These are phyloP conservation scores for Prietella phreatophila DNA, from an alignment of 2,113 vertebrate genomes.

Conservation along the genomic window DNA sequence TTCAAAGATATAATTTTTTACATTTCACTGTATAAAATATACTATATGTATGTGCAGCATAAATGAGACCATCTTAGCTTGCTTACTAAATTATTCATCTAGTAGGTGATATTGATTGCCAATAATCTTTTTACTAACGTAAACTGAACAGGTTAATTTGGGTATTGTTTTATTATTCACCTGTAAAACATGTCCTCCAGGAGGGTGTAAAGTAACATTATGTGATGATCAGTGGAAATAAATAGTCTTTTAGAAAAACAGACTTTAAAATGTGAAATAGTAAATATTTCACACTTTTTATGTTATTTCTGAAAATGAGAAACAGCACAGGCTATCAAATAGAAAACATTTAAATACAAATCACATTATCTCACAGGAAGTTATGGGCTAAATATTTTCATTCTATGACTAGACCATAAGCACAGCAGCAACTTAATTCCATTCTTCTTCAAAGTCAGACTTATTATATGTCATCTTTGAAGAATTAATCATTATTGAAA, in stretches of 20 bases:
- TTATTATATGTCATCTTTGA: constrained; percentile 33
- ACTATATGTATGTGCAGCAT: background rate
- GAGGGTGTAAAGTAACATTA: background rate
- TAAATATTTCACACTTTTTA: background rate
- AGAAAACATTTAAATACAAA: background rate
- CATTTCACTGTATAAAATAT: background rate
- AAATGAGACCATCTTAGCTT: background rate
- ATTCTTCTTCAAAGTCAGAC: constrained; percentile 36
- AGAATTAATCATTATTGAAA: constrained; percentile 51
- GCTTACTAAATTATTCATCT: background rate
- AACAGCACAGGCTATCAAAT: background rate
- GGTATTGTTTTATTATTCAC: background rate
- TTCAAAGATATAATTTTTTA: background rate
- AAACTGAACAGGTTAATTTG: background rate
- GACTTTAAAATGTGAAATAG: background rate
- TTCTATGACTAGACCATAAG: background rate
- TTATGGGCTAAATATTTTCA: constrained; percentile 1
- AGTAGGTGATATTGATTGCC: background rate
- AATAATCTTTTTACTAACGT: background rate
- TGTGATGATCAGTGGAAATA: background rate
- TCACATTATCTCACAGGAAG: background rate
- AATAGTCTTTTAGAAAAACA: background rate
- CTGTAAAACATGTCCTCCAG: background rate
- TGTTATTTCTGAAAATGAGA: background rate
- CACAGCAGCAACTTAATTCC: constrained; percentile 25